These are phyloP conservation scores for Ctenopoma kingsleyae DNA, from an alignment of 2,797 vertebrate species.

Conservation along the genomic window DNA sequence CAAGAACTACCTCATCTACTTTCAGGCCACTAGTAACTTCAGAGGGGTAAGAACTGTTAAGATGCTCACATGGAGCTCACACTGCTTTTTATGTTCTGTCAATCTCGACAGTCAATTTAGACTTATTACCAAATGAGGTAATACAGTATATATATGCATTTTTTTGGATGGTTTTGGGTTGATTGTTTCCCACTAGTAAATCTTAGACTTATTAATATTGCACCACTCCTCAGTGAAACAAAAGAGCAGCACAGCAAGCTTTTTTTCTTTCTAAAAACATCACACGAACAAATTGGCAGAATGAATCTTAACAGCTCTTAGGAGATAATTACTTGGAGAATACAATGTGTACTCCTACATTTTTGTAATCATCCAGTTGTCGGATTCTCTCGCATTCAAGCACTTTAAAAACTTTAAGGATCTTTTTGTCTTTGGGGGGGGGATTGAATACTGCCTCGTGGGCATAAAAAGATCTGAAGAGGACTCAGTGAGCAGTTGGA, in stretches of 20 bases:
- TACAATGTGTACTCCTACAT: background rate
- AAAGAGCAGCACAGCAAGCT: background rate
- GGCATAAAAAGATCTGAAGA: conserved; percentile 24
- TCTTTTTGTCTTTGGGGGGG: background rate
- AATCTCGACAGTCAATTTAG: conserved; percentile 43
- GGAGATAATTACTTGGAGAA: conserved; percentile 28
- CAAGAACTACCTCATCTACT: conserved; percentile 95
- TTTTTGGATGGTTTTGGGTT: conserved; percentile 20
- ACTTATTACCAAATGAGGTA: conserved; percentile 18
- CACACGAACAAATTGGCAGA: background rate
- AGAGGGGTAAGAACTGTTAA: conserved; percentile 89
- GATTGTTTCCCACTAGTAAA: conserved; percentile 11
- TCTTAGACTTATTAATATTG: conserved; percentile 13
- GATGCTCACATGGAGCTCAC: background rate
- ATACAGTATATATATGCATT: conserved; percentile 1
- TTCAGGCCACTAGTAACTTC: conserved; percentile 95
- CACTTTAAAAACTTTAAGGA: conserved; percentile 21
- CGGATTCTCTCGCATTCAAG: conserved; percentile 28
- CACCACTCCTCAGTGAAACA: conserved; percentile 23
- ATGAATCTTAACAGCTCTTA: conserved; percentile 22
- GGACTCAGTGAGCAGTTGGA: conserved; percentile 23
- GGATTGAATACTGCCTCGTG: conserved; percentile 25
- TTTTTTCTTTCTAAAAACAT: conserved; percentile 1
- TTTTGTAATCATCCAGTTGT: conserved; percentile 20
- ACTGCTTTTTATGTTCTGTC: conserved; percentile 18